Evolutionary conservation across 2,113 vertebrate genomes (phyloP).

Genomic region (Girardinichthys multiradiatus): DNA sequence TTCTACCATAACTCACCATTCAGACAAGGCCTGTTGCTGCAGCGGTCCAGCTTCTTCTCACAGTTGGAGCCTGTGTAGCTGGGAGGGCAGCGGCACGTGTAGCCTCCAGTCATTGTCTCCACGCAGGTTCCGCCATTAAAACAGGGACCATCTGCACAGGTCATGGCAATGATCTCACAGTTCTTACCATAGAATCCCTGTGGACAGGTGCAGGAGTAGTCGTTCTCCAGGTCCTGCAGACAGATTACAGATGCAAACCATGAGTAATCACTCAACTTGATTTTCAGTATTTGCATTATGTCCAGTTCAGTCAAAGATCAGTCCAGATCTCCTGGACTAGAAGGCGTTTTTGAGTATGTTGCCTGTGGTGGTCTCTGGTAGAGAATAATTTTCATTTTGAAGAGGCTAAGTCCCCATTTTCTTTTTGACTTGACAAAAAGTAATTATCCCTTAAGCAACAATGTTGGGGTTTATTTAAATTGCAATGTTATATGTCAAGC

Average conservation of each 20-base stretch:
- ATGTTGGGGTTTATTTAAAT: too few species aligned
- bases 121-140: constrained; percentile 90
- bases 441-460: too few species aligned
- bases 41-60: constrained; percentile 91
- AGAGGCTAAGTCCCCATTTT: too few species aligned
- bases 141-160: constrained; percentile 89
- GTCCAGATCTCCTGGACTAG: background rate
- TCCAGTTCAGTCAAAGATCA: background rate
- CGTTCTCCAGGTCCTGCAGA: constrained; percentile 82
- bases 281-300: background rate
- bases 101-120: constrained; percentile 80
- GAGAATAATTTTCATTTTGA: too few species aligned
- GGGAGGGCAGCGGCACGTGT: constrained; percentile 85
- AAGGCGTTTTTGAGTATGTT: too few species aligned
- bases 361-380: too few species aligned
- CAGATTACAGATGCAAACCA: background rate
- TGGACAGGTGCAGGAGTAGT: constrained; percentile 89
- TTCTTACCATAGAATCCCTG: constrained; percentile 91
- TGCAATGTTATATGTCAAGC: too few species aligned
- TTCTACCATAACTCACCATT: constrained; percentile 67
- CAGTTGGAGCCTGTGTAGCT: constrained; percentile 92
- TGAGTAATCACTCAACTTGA: background rate
- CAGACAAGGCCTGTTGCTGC: constrained; percentile 85
- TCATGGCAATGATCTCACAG: constrained; percentile 92
- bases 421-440: too few species aligned